Evolutionary conservation across 2,888 invertebrate genomes (phyloP), one percentile per base, ranked within the genome.

Genomic region (Marasmarcha lunaedactyla): DNA sequence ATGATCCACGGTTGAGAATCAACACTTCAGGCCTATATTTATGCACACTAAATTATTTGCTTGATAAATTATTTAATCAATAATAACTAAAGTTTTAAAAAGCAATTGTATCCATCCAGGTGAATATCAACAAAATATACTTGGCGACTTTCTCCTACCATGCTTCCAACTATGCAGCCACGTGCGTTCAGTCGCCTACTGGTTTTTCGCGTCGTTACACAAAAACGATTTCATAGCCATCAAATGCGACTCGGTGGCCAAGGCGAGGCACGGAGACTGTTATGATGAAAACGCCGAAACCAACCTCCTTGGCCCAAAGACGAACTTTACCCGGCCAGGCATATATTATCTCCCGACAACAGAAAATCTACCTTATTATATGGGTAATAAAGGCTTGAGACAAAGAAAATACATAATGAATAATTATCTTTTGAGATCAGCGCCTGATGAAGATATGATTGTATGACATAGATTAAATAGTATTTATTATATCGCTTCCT

Each of bases 101-200:
- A n/a, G n/a, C n/a, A n/a, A n/a, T n/a, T n/a, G n/a, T n/a, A n/a
- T n/a, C n/a, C n/a, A n/a, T 55, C 1, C 57, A 79, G 79, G 79
- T 41, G 81, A 81, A 58, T 77, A 54, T 49, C 81, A 81, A 47
- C 63, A 69, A 10, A 52, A 67, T 0, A 60, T 73, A 48, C 46
- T 47, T 2, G 57, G 61, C 1, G 52, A 59, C 40, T 71, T 78
- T 52, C 58, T 79, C 34, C 52, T 79, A 33, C 78, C 79, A 0
- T 79, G 79, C 47, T 65, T 79, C 43, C 57, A 62, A 36, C 46
- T 78, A 1, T 81, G 81, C 59, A 78, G 78, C 39, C 81, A 81
- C 48, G 50, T 74, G 1, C 62, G 74, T 1, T 51, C 81, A 0
- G 72, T 63, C 0, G 45, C 64, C 42, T 78, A 76, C 57, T 77